A percentile compares a stretch with the other conserved stretches of the same genome.
Conservation (phyloP, 2,113 vertebrate genomes). For the Meriones unguiculatus region DNA sequence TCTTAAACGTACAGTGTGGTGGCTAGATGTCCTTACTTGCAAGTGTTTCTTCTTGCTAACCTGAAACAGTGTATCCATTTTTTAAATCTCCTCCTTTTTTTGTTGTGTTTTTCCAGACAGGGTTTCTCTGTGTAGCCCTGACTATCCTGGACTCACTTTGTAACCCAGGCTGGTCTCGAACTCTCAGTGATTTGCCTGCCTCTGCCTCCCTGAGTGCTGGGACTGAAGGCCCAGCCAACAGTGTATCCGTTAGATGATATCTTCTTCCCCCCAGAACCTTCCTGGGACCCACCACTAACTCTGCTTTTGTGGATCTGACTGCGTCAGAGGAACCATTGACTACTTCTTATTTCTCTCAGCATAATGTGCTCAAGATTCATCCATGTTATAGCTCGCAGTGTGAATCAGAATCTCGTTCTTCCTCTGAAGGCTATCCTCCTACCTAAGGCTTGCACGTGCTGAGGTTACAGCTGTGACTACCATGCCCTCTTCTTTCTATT, state of each 20-base stretch:
- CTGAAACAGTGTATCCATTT: not conserved
- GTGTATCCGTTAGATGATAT: not conserved
- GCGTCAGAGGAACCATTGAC: not conserved
- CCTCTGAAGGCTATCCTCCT: not conserved
- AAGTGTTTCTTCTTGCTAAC: constrained; percentile 5
- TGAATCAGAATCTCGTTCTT: not conserved
- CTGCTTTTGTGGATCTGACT: not conserved
- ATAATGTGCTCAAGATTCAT: not conserved
- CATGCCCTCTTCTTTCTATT: not conserved
- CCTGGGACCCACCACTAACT: not conserved
- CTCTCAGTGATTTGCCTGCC: too few relatives aligned
- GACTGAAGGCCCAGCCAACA: not conserved
- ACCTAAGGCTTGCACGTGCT: not conserved
- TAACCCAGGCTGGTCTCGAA: too few relatives aligned
- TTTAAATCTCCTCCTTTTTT: too few relatives aligned
- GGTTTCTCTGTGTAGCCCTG: too few relatives aligned
- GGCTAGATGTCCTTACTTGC: not conserved
- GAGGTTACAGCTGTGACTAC: not conserved
- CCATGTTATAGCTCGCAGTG: too few relatives aligned
- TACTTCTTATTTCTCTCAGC: not conserved
- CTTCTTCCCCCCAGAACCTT: not conserved
- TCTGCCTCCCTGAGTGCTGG: too few relatives aligned
- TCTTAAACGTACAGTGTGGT: not conserved
- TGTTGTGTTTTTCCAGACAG: too few relatives aligned
- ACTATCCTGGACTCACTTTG: too few relatives aligned